Base-by-base conservation (phyloP, 2,888 invertebrate genomes). In the Harpalus rubripes region DNA sequence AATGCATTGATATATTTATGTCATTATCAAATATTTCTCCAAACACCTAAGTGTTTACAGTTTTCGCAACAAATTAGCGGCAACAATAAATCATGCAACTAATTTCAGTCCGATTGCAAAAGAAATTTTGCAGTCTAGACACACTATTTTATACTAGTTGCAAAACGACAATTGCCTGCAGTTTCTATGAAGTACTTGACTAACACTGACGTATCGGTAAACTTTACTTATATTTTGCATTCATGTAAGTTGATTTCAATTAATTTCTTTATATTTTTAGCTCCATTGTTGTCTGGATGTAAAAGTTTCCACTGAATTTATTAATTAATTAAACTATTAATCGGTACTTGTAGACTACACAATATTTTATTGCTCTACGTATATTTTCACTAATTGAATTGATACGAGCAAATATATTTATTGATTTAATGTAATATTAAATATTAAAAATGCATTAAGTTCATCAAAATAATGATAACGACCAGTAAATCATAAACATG, bases 121-220 rank as follows among this genome's bases (percentile, higher is more conserved):
- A 74, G 72, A 74, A 74, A 74, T 74, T 74, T 74, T 74, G 72
- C 72, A 74, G 72, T 74, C 72, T 74, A 74, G 72, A 74, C 72
- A 74, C 18, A 74, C 16, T 74, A 74, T 44, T 74, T 74, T 74
- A 74, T 74, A 18, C 44, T 44, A 15, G 72, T 74, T 74, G 22
- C 44, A 44, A 74, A 74, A 74, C 22, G 5, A 65, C 68, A 68
- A 68, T 32, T 12, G 68, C 22, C 41, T 68, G 68, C 32, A 68
- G 68, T 68, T 32, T 22, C 22, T 22, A 63, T 63, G 22, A 63
- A 63, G 26, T 63, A 12, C 12, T 12, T 63, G 63, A 26, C 22
- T 63, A 18, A 26, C 12, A 52, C 16, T 63, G 22, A 63, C 63
- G 68, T 68, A 68, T 15, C 68, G 41, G 0, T 68, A 59, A 59